Conservation (phyloP, 2,113 vertebrate species). For the Odocoileus virginianus region DNA sequence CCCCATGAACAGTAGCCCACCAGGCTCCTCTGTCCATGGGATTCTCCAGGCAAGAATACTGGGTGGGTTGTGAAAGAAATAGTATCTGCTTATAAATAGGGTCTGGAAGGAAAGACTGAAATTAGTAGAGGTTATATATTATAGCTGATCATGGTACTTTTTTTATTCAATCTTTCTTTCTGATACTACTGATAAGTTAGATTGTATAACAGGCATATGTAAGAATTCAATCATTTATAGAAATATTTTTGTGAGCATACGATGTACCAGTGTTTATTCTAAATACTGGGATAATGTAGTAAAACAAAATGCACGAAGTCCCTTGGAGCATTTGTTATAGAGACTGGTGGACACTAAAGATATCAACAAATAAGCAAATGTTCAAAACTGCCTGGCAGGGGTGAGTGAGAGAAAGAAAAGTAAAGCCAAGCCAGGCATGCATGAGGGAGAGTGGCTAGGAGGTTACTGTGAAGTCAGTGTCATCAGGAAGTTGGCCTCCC, state of each 20-base stretch:
- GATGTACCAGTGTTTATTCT: not conserved
- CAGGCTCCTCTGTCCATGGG: not conserved
- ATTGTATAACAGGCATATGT: not conserved
- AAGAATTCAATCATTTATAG: not conserved
- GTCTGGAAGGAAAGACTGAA: not conserved
- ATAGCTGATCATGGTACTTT: not conserved
- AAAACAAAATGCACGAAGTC: not conserved
- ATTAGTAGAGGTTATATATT: not conserved
- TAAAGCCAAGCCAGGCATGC: not conserved
- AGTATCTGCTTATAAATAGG: not conserved
- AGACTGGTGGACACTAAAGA: not conserved
- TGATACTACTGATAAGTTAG: not conserved
- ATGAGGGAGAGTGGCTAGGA: not conserved
- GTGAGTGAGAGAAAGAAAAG: not conserved
- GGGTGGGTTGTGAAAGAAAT: not conserved
- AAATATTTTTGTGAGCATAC: not conserved
- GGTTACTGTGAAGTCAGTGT: not conserved
- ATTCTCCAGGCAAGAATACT: not conserved
- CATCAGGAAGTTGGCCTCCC: not conserved
- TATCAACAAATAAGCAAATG: not conserved
- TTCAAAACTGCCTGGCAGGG: not conserved
- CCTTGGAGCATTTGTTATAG: not conserved
- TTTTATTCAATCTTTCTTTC: conserved; percentile 17
- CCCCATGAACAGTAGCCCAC: not conserved
- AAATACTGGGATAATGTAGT: not conserved